Evolutionary conservation across 2,113 vertebrate genomes (phyloP), one percentile per base, ranked within the genome.

Genomic region (Xyrauchen texanus): DNA sequence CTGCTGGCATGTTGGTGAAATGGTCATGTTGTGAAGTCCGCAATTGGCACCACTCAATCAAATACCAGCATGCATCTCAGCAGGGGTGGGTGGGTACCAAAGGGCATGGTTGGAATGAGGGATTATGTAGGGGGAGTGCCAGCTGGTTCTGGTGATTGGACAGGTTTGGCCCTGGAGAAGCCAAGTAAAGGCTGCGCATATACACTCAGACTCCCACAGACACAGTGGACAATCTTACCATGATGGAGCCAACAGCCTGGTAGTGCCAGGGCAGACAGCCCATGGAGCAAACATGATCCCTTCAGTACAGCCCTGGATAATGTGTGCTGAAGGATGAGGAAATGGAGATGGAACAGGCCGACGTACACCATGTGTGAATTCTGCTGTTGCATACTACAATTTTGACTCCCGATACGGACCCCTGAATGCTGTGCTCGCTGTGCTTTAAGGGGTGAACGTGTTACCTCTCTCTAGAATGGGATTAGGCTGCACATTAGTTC

Each of bases 71-170:
- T 61, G 79, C 52, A 44, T 10, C 46, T 5, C 34, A 61, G 53
- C 44, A 57, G 65, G 79, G 21, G 21, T 34, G 21, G 63, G 70
- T 34, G 70, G 8, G 57, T 44, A 80, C 62, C 71, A 75, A 67
- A 67, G 70, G 70, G 62, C 79, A 80, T 68, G 44, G 13, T 55
- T 74, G 64, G 70, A 64, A 60, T 67, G 16, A 58, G 45, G 53
- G 79, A 68, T 74, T 80, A 80, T 65, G 61, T 64, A 73, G 16
- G 78, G 21, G 52, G 61, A 46, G 51, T 44, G 61, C 61, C 78
- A 79, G 77, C 77, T 79, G 77, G 77, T 79, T 55, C 44, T 53
- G 51, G 9, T 72, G 68, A 79, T 72, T 72, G 61, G 68, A 52
- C 61, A 73, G 52, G 55, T 71, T 72, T 80, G 45, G 57, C 51